These are phyloP conservation scores for Lasius platythorax DNA, from an alignment of 2,888 invertebrate species.

Conservation along the genomic window DNA sequence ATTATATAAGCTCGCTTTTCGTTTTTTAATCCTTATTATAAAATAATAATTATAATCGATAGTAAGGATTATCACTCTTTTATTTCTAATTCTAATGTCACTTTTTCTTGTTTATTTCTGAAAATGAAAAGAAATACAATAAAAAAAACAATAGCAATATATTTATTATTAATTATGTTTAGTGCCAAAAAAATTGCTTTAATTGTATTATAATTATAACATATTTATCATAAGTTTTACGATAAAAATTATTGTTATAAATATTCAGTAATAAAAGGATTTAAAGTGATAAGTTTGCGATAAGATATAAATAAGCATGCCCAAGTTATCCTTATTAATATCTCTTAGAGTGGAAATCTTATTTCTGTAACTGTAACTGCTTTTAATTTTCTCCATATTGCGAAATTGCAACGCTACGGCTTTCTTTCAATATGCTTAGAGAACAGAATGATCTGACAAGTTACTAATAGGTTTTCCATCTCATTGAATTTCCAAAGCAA, in stretches of 20 bases:
- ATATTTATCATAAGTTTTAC: background rate
- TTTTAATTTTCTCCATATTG: constrained; percentile 13
- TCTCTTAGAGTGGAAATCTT: background rate
- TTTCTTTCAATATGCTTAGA: background rate
- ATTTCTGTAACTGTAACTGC: constrained; percentile 11
- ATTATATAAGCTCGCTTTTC: background rate
- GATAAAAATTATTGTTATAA: background rate
- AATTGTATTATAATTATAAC: background rate
- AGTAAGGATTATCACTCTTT: background rate
- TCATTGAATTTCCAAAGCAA: background rate
- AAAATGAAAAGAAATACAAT: too few species aligned
- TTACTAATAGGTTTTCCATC: background rate
- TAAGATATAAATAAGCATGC: constrained; percentile 1
- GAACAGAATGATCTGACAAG: constrained; percentile 10
- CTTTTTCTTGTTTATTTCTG: background rate
- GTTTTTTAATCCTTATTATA: constrained; percentile 10
- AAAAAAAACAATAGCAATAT: background rate
- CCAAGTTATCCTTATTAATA: background rate
- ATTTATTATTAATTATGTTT: background rate
- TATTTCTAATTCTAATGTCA: background rate
- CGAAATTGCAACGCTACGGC: too few species aligned
- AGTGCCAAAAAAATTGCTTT: background rate
- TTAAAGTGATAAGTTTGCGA: background rate
- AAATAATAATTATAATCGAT: background rate
- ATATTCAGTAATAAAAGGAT: background rate